Base-by-base conservation (phyloP, 2,888 invertebrate species). In the Slavum lentiscoides region DNA sequence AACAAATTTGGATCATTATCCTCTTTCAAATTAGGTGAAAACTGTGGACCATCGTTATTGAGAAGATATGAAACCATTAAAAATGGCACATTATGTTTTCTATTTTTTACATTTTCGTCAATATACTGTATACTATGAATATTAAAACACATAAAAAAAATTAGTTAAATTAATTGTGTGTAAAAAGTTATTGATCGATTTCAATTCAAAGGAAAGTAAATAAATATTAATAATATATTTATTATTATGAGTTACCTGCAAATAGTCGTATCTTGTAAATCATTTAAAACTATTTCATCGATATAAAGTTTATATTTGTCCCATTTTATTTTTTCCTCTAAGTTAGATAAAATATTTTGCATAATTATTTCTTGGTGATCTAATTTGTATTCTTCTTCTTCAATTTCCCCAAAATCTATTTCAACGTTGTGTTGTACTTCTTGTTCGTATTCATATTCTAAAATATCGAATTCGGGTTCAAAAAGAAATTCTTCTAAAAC, bases 221-320 rank as follows among this genome's bases (percentile, higher is more conserved):
- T 55, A 55, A 19, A 19, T 4, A 7, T 0, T 19, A 19, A 55
- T 6, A 19, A 55, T n/a, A 19, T 19, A 7, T 19, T 19, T 55
- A 7, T 55, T 19, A n/a, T n/a, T n/a, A n/a, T n/a, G 19, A 19
- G 19, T 23, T 61, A 86, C 88, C 88, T 88, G 43, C 86, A 87
- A n/a, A 86, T 85, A 15, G 88, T 88, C 9, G 89, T 89, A 83
- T 88, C 87, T 30, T 88, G 85, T 7, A 93, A 87, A 55, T 90
- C 90, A 53, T 89, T 87, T 1, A 88, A 87, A 19, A 93, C 88
- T 83, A 91, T 87, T 68, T 88, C 87, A 85, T 93, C 93, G 0
- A 93, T 87, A 85, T 90, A 90, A 82, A 88, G 87, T 61, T 91
- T 89, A 85, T 94, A 93, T 0, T 88, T 88, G 72, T 88, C 86